Evolutionary conservation across 2,113 vertebrate genomes (phyloP), one percentile per base, ranked within the genome.

Genomic region (Symphodus melops): DNA sequence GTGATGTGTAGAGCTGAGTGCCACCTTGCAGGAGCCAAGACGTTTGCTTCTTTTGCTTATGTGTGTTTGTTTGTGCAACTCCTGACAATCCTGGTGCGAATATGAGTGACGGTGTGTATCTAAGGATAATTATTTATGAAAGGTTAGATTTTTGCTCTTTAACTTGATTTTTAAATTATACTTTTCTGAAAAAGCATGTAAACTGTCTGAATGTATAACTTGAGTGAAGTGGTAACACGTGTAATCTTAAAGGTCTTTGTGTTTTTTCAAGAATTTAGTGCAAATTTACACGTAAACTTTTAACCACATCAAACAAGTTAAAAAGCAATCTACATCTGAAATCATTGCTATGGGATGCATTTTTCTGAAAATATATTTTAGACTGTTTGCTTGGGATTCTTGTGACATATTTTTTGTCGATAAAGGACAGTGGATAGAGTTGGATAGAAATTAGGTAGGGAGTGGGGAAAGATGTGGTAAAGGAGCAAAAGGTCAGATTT

Each of bases 1-100:
- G 82, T 82, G 89, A 90, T 87, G 77, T 88, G 86, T 83, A 69
- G 87, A 86, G 67, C 79, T 42, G 71, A 76, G 77, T 49, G 84
- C 83, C 86, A 83, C 82, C 86, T 81, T 19, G 69, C 64, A 77
- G 39, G 21, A 81, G 75, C 65, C 28, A 10, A 62, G 46, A 53
- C 62, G 81, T 93, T 86, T 84, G 76, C 60, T 87, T 79, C 68
- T 69, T 86, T 85, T 83, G 58, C 57, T 73, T 21, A 64, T 36
- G 51, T 66, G 70, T 67, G 33, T 49, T 25, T 87, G 73, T 87
- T 85, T 69, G 51, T 72, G 37, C 73, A 72, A 75, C 69, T 69
- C 53, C 70, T 83, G 74, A 82, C 71, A 84, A 72, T 78, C 46
- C 66, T 28, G 48, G 60, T 58, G 36, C 62, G 42, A 67, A 61